Base-by-base conservation (phyloP, 2,888 invertebrate genomes). In the Acleris laterana region DNA sequence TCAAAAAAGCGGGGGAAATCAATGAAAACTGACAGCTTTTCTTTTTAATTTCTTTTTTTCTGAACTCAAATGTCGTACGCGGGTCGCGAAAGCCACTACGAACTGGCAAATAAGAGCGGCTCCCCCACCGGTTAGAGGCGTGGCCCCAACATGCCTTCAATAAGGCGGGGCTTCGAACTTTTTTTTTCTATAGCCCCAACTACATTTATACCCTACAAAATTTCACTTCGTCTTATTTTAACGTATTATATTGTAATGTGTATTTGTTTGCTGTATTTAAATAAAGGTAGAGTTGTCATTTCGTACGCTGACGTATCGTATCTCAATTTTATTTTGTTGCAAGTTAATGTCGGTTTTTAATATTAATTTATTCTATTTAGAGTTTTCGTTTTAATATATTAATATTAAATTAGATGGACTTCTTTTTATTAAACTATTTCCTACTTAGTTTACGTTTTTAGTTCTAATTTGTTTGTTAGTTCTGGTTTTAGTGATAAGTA, bases 161-260 rank as follows among this genome's bases (percentile, higher is more conserved):
- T 42, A 70, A 78, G 89, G 89, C 86, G 88, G 84, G 69, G 84
- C 80, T 28, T 52, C 6, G 62, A 63, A 67, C 69, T 50, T 62
- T 69, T 64, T 69, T 64, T 67, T 66, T 57, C 50, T 44, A 11
- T 32, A 52, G 44, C 63, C 55, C 56, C 53, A 65, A 65, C 66
- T 66, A 48, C 51, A 63, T 50, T 56, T 63, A 61, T 52, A 68
- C 60, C 22, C 51, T 20, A 38, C 61, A 53, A 53, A 62, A 65
- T 57, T 58, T 58, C 62, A 44, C 55, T 59, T 67, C 48, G 32
- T 62, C 38, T 56, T 56, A 74, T 74, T 79, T 87, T 88, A 4
- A 38, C 38, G 38, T 90, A 89, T 89, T 89, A 89, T 88, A 90
- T 84, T 89, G 89, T 89, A 85, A 83, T 84, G 84, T 84, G 82